Evolutionary conservation across 2,888 invertebrate species (phyloP).

Genomic region (Xanthorhoe spadicearia): DNA sequence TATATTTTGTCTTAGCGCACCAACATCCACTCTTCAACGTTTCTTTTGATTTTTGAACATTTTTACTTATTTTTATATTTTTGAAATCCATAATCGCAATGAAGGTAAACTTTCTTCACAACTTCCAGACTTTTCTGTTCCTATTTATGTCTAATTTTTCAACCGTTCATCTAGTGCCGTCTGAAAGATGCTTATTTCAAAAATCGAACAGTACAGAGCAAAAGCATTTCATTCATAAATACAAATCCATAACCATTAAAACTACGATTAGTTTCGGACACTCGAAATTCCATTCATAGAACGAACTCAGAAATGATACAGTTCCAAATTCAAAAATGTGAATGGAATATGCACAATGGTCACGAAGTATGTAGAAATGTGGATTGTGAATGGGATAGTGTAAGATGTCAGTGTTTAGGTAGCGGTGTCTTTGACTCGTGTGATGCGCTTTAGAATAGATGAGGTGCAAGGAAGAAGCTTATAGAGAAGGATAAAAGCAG

Average conservation of each 20-base stretch:
- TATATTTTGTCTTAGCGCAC: too few species aligned
- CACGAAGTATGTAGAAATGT: slow-evolving; percentile 32
- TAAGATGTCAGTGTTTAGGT: slow-evolving; percentile 67
- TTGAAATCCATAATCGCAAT: too few species aligned
- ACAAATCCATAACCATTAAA: slow-evolving; percentile 32
- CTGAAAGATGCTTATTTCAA: neutral
- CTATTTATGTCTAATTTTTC: too few species aligned
- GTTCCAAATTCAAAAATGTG: slow-evolving; percentile 19
- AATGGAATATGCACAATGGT: slow-evolving; percentile 29
- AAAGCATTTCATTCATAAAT: slow-evolving; percentile 33
- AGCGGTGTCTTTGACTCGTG: slow-evolving; percentile 73
- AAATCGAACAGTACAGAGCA: neutral
- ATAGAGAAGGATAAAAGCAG: slow-evolving; percentile 11
- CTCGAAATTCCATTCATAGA: slow-evolving; percentile 41
- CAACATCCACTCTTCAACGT: too few species aligned
- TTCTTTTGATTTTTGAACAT: too few species aligned
- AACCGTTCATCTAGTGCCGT: neutral
- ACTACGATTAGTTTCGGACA: slow-evolving; percentile 33
- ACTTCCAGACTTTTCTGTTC: too few species aligned
- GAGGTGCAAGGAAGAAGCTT: slow-evolving; percentile 44
- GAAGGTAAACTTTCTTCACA: too few species aligned
- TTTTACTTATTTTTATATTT: too few species aligned
- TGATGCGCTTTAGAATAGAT: slow-evolving; percentile 39
- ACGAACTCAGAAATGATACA: slow-evolving; percentile 33
- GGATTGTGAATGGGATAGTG: slow-evolving; percentile 50